Evolutionary conservation across 2,113 vertebrate species (phyloP).

Genomic region (Pycnonotus jocosus): DNA sequence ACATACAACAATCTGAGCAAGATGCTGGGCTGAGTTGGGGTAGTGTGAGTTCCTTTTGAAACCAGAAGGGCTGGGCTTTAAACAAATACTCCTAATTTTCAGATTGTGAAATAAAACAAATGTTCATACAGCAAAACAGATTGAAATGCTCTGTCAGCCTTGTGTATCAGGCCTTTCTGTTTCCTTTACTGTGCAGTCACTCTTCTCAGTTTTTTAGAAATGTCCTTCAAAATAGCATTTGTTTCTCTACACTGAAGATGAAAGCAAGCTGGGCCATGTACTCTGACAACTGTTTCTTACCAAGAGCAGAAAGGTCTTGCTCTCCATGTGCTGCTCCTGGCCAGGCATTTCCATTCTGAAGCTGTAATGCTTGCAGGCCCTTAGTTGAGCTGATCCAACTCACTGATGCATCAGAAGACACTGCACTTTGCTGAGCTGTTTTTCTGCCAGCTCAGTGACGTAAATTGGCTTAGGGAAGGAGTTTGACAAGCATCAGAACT

Average conservation of each 20-base stretch:
- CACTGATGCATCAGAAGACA: background rate
- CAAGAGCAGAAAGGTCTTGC: background rate
- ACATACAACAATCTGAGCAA: accelerated
- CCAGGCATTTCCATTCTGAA: background rate
- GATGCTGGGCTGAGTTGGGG: background rate
- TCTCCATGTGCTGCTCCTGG: background rate
- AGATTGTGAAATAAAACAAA: background rate
- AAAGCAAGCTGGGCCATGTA: background rate
- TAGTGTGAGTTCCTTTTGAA: background rate
- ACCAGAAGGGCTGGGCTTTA: background rate
- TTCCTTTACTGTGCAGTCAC: background rate
- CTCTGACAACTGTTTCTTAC: background rate
- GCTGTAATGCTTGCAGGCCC: background rate
- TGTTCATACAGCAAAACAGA: background rate
- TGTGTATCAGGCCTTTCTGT: background rate
- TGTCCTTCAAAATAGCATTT: background rate
- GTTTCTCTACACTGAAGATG: background rate
- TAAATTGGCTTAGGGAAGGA: background rate
- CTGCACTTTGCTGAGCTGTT: background rate
- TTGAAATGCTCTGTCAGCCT: background rate
- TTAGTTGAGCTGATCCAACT: background rate
- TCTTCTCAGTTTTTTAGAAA: background rate
- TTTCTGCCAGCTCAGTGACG: background rate
- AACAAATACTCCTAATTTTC: background rate
- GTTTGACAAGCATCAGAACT: background rate